Evolutionary conservation across 2,797 vertebrate species (phyloP), one percentile per base, ranked within the genome.

Genomic region (Acanthurus lineatus): DNA sequence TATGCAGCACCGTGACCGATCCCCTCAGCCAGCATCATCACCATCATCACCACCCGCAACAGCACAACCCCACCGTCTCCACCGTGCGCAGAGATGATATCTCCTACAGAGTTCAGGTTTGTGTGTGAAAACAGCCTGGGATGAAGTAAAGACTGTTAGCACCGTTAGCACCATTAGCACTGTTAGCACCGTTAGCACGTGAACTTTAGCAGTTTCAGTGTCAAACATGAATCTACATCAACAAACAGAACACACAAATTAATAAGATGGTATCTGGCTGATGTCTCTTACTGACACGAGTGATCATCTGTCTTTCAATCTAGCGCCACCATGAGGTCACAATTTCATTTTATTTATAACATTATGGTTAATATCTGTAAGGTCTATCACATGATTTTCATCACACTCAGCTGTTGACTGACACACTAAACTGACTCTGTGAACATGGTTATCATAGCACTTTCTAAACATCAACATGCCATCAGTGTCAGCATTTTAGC

Each of bases 91-190:
- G 98, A 92, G 97, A 98, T 38, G 98, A 99, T 69, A 97, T 99
- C 94, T 96, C 97, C 90, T 99, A 98, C 94, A 96, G 97, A 95
- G 97, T 99, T 69, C 98, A 99, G 95, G 98, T 98, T 78, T 20
- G 88, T 20, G 4, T 42, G 12, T 5, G 19, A 7, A 14, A 49
- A 53, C 5, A 20, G 52, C 8, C 14, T 6, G 12, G 16, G 59
- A 44, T 16, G 2, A 57, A 49, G 4, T 32, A 4, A 32, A 32
- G 28, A 32, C 28, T 4, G 3, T 32, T 32, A 32, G 28, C 28
- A 32, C 28, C 28, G 28, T 32, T 32, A 32, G 5, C 52, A 15
- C 40, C 44, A n/a, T 45, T 40, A 0, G 35, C 19, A 17, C 38
- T n/a, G 28, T 32, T 32, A 32, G 5, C 52, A 15, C 40, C 44